These are phyloP conservation scores for Sebastes trivittatus DNA, from an alignment of 2,797 vertebrate genomes.

Conservation along the genomic window DNA sequence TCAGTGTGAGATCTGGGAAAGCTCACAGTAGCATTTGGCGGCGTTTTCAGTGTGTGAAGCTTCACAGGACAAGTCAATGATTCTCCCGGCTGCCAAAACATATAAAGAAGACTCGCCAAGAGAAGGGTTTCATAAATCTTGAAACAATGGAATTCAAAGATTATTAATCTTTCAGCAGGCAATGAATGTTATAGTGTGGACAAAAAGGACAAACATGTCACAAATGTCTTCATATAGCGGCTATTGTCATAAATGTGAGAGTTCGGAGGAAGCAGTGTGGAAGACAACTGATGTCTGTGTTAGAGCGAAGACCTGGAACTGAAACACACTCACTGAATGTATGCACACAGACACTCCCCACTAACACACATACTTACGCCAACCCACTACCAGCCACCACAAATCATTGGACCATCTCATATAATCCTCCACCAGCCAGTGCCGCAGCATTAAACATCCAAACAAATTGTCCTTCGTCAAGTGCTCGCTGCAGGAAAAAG, in stretches of 20 bases:
- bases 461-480: slow-evolving; percentile 79
- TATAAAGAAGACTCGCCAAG: slow-evolving; percentile 54
- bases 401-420: slow-evolving; percentile 78
- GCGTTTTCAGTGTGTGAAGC: slow-evolving; percentile 63
- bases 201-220: slow-evolving; percentile 31
- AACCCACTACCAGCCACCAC: slow-evolving; percentile 67
- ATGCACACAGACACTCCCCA: slow-evolving; percentile 22
- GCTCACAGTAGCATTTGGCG: slow-evolving; percentile 73
- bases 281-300: slow-evolving; percentile 68
- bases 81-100: slow-evolving; percentile 63
- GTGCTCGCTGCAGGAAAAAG: slow-evolving; percentile 63
- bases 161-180: slow-evolving; percentile 62
- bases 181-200: slow-evolving; percentile 49
- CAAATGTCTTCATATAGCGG: slow-evolving; percentile 22
- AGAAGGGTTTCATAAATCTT: slow-evolving; percentile 66
- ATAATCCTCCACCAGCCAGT: slow-evolving; percentile 76
- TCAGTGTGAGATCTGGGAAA: slow-evolving; percentile 63
- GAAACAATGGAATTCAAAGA: slow-evolving; percentile 62
- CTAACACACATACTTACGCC: slow-evolving; percentile 50
- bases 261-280: slow-evolving; percentile 32
- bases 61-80: slow-evolving; percentile 70
- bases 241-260: slow-evolving; percentile 43
- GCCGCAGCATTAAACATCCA: slow-evolving; percentile 73
- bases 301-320: slow-evolving; percentile 62
- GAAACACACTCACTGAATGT: slow-evolving; percentile 16